These are phyloP conservation scores for Bathynomus jamesi DNA, from an alignment of 1,140 invertebrate species.

Conservation along the genomic window DNA sequence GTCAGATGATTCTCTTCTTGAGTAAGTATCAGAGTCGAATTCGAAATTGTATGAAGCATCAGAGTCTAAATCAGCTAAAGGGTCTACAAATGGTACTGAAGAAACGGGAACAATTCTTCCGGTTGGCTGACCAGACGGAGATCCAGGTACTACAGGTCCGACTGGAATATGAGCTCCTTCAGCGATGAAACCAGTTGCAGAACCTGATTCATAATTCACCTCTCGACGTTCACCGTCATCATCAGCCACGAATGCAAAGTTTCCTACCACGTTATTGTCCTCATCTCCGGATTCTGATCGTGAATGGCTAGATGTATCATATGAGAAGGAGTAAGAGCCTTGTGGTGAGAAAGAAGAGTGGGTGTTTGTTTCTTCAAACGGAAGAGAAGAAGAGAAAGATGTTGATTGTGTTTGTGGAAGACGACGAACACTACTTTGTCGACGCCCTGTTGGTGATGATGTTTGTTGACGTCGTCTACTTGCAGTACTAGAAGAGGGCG, in stretches of 20 bases:
- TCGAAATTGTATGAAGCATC: slow-evolving; percentile 38
- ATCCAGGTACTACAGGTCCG: slow-evolving; percentile 6
- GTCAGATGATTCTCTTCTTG: slow-evolving; percentile 32
- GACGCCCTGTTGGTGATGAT: background rate
- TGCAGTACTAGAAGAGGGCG: no score
- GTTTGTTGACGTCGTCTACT: background rate
- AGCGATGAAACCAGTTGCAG: slow-evolving; percentile 24
- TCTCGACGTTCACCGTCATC: slow-evolving; percentile 16
- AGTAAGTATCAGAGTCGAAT: slow-evolving; percentile 36
- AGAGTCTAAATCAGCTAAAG: slow-evolving; percentile 23
- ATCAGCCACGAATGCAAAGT: slow-evolving; percentile 19
- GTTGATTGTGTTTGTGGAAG: no score
- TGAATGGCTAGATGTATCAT: slow-evolving; percentile 12
- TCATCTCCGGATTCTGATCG: slow-evolving; percentile 19
- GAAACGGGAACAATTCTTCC: background rate
- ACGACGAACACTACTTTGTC: background rate
- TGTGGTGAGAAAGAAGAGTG: background rate
- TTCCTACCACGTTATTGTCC: slow-evolving; percentile 21
- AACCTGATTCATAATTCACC: slow-evolving; percentile 17
- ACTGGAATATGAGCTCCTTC: slow-evolving; percentile 23
- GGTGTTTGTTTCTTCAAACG: slow-evolving; percentile 16
- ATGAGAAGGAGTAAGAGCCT: slow-evolving; percentile 18
- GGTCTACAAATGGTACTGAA: slow-evolving; percentile 5
- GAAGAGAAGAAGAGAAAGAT: background rate
- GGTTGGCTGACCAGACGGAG: slow-evolving; percentile 1